phyloP scores from a whole-genome alignment of 2,888 invertebrate genomes.

The Polymixis flavicincta region DNA sequence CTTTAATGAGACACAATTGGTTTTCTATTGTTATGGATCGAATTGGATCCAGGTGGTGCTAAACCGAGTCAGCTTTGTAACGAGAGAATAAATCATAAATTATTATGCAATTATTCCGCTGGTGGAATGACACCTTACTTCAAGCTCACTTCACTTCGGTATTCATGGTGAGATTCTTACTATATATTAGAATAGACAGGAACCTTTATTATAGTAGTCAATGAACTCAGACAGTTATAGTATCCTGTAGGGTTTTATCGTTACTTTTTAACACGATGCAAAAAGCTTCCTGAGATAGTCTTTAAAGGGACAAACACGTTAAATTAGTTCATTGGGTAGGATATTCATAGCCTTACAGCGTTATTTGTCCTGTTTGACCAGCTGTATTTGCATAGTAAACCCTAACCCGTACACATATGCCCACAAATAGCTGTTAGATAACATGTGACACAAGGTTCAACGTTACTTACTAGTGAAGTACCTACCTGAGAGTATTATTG shows the following conservation, averaged over 20 bases:
- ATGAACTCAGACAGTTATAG: neutral
- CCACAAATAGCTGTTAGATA: slow-evolving; percentile 1
- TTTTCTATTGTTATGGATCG: no score
- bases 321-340: neutral
- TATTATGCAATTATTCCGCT: no score
- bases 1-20: no score
- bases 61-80: no score
- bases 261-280: neutral
- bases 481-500: slow-evolving; percentile 12
- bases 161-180: neutral
- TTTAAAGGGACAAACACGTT: neutral
- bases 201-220: neutral
- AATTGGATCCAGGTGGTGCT: no score
- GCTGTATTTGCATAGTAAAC: slow-evolving; percentile 16
- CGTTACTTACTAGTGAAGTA: neutral
- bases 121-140: neutral
- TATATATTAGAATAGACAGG: neutral
- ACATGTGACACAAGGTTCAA: slow-evolving; percentile 7
- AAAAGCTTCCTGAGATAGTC: neutral
- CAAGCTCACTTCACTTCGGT: neutral
- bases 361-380: slow-evolving; percentile 19
- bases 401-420: neutral
- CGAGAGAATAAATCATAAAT: no score
- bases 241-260: neutral
- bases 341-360: neutral